Base-by-base conservation (phyloP, 2,888 invertebrate species). In the Rutpela maculata region DNA sequence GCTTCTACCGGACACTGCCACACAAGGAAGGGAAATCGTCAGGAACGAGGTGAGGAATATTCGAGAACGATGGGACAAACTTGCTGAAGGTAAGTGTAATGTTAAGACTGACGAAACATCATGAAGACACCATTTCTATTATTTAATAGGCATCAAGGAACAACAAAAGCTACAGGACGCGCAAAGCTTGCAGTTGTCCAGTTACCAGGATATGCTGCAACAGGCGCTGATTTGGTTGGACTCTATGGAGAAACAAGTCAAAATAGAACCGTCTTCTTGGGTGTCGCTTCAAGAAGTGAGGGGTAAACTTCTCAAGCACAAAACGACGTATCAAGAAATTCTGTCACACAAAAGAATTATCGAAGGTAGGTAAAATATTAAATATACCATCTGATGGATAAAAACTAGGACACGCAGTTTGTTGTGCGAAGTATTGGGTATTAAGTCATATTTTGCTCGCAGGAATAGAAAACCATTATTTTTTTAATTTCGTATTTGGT, bases 1-100 rank as follows among this genome's bases (percentile, higher is more conserved):
- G 88, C 93, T 98, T n/a, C 92, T 97, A 78, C 96, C 98, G 0
- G 97, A 97, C 89, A 99, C 98, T 1, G 96, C 98, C 11, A 95
- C 98, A 0, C 94, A 95, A 83, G 98, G 98, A 0, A 93, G 98
- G 79, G 98, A 99, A 89, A 93, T 92, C 71, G 95, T 98, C 74
- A 93, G 98, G n/a, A 93, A 95, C 81, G 96, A 98, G 88, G 91
- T 98, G 75, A 92, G 97, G 85, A 91, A 93, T 31, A 92, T 96
- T 17, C 93, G 97, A 84, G 96, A 97, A 87, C 92, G 96, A 86
- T 98, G 97, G 97, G 98, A 98, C 85, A 93, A 93, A 87, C 91
- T 98, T 0, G 95, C 95, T 80, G 97, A 96, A 86, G 95, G 95
- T 87, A 82, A 80, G 76, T 78, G 19, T 26, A 22, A 55, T 26